Conservation (phyloP, 2,797 vertebrate species). For the Erithacus rubecula region DNA sequence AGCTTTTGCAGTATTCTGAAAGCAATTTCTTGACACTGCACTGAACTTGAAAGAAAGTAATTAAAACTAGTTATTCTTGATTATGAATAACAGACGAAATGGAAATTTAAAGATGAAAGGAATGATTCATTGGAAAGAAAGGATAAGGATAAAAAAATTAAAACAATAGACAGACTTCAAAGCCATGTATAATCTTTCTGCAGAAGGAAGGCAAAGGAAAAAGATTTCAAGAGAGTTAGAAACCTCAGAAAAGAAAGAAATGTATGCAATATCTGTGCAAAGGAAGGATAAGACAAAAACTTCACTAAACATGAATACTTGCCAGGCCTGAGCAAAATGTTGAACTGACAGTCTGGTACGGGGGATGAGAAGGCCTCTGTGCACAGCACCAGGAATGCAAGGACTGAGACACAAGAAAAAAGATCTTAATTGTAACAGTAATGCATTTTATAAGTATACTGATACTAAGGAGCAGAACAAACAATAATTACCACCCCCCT, state of each 20-base stretch:
- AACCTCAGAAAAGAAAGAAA: background rate
- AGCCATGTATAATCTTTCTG: background rate
- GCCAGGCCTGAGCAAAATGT: background rate
- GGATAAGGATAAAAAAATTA: background rate
- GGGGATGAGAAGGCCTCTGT: background rate
- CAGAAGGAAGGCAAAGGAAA: background rate
- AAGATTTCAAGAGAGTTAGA: background rate
- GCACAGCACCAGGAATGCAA: background rate
- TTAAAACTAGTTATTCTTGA: background rate
- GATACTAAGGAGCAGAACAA: background rate
- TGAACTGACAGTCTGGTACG: background rate
- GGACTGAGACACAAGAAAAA: background rate
- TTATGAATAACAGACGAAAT: background rate
- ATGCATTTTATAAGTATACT: background rate
- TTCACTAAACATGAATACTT: background rate
- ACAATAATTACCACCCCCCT: accelerated
- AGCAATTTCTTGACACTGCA: background rate
- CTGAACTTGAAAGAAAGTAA: background rate
- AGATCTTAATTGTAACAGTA: background rate
- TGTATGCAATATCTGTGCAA: background rate
- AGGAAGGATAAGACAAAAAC: background rate
- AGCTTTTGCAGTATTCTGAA: background rate
- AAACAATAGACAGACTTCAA: background rate
- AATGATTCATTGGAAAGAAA: background rate
- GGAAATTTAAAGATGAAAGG: background rate